Conservation (phyloP, 2,888 invertebrate species). For the Leptinotarsa rubiginosa region DNA sequence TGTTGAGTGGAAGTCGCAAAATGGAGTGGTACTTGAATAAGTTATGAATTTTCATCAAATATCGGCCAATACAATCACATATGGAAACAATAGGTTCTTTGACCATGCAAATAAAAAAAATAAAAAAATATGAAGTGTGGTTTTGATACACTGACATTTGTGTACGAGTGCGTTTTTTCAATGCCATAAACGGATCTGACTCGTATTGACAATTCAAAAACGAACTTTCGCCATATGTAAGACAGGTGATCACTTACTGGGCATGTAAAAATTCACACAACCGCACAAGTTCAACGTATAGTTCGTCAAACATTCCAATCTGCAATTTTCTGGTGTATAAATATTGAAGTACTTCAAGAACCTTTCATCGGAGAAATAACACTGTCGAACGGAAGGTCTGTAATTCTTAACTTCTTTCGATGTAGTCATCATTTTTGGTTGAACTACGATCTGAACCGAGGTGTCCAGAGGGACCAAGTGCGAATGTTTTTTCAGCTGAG, state of each 20-base stretch:
- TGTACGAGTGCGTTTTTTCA: too few species aligned
- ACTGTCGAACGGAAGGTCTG: conserved; percentile 72
- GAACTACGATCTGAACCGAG: conserved; percentile 75
- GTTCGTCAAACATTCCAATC: conserved; percentile 77
- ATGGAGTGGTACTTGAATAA: too few species aligned
- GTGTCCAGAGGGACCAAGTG: conserved; percentile 76
- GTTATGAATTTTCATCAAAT: too few species aligned
- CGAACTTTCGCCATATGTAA: background rate
- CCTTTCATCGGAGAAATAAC: conserved; percentile 76
- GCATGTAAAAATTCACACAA: conserved; percentile 72
- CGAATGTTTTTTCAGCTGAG: conserved; percentile 74
- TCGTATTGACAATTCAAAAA: too few species aligned
- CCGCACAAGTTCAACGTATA: conserved; percentile 68
- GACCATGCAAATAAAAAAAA: too few species aligned
- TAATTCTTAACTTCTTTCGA: conserved; percentile 74
- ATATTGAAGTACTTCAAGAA: conserved; percentile 73
- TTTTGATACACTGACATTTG: too few species aligned
- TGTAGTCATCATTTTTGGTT: conserved; percentile 79
- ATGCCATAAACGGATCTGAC: too few species aligned
- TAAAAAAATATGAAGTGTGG: too few species aligned
- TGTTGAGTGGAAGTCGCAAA: too few species aligned
- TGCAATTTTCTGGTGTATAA: conserved; percentile 78
- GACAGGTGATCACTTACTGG: conserved; percentile 59
- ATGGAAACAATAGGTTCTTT: too few species aligned
- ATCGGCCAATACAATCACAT: too few species aligned